These are phyloP conservation scores for Lithophane ornitopus DNA, from an alignment of 2,888 invertebrate genomes.

Conservation along the genomic window DNA sequence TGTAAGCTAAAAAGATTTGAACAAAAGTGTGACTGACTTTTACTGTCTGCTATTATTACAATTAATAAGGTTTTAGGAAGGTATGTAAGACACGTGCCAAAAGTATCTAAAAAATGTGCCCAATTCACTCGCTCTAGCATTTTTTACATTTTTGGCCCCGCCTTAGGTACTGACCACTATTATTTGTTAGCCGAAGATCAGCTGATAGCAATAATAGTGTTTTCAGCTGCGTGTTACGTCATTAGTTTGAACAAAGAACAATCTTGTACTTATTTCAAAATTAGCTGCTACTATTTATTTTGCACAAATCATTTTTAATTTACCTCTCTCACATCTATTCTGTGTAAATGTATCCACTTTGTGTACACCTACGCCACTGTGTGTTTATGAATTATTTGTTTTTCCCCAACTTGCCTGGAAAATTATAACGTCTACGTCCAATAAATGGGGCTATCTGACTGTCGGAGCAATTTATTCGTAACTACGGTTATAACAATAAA, in stretches of 20 bases:
- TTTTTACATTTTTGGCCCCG: neutral
- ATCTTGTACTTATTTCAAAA: neutral
- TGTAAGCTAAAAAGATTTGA: constrained; percentile 23
- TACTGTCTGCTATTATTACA: constrained; percentile 23
- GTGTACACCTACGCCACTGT: constrained; percentile 60
- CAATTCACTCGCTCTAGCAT: neutral
- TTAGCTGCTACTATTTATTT: neutral
- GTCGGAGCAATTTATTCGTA: constrained; percentile 53
- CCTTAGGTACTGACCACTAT: neutral
- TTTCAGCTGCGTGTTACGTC: neutral
- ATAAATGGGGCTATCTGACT: constrained; percentile 60
- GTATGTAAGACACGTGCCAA: neutral
- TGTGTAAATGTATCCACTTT: constrained; percentile 52
- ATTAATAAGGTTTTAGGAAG: neutral
- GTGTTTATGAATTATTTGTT: constrained; percentile 72
- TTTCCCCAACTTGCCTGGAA: constrained; percentile 67
- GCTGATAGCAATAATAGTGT: neutral
- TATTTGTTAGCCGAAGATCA: neutral
- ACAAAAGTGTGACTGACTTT: constrained; percentile 30
- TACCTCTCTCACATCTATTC: constrained; percentile 29
- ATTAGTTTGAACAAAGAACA: neutral
- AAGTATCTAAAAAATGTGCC: constrained; percentile 1
- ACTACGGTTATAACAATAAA: constrained; percentile 61
- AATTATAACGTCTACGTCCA: constrained; percentile 67
- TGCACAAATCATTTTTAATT: neutral